Percentiles rank a stretch among this genome's conserved stretches.
Conservation (phyloP, 2,113 vertebrate genomes). For the Cephalopterus ornatus region DNA sequence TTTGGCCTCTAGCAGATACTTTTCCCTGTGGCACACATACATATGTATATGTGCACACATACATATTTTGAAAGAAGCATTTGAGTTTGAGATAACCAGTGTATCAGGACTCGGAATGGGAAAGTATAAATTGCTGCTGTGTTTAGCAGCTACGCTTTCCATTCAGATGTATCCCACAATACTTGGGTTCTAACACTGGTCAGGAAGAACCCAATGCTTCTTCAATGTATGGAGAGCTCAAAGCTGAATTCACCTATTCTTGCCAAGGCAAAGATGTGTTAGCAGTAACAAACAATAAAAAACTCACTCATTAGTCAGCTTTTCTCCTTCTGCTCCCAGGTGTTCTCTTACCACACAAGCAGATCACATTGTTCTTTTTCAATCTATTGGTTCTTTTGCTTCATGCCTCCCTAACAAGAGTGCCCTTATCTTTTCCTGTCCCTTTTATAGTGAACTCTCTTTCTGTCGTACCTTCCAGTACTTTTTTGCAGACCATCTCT, state of each 20-base stretch:
- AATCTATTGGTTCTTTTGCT: accelerated
- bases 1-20: neutral
- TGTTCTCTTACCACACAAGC: neutral
- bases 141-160: neutral
- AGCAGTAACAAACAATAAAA: neutral
- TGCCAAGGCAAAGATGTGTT: neutral
- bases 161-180: neutral
- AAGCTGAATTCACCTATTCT: neutral
- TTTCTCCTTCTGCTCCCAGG: neutral
- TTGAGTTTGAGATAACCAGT: neutral
- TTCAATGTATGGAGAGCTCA: neutral
- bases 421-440: neutral
- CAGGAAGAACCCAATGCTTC: neutral
- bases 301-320: neutral
- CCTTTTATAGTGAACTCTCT: neutral
- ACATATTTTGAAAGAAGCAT: neutral
- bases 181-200: neutral
- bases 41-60: neutral
- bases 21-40: neutral
- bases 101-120: neutral
- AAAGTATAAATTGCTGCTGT: neutral
- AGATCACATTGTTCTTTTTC: neutral
- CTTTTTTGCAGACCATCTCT: neutral
- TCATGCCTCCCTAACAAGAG: neutral
- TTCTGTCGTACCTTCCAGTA: neutral